Evolutionary conservation across 2,113 vertebrate genomes (phyloP).

Genomic region (Siphamia tubifer): DNA sequence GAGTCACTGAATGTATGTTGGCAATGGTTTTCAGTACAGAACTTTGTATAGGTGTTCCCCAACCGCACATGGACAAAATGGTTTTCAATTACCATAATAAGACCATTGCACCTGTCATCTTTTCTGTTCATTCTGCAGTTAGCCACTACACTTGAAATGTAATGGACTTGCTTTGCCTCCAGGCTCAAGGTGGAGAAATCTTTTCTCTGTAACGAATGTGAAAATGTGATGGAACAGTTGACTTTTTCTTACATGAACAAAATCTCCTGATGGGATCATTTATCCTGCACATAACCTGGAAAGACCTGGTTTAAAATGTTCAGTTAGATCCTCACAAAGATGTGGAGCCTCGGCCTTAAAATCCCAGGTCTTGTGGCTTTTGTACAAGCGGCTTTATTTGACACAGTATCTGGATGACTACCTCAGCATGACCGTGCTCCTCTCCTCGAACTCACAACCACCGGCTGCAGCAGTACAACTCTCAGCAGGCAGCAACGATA

Average conservation of each 20-base stretch:
- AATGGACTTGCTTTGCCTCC: neutral
- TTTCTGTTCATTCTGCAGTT: neutral
- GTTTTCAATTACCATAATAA: neutral
- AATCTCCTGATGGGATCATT: neutral
- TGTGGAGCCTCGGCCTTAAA: neutral
- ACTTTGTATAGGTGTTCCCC: neutral
- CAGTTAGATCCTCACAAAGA: neutral
- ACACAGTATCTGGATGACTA: neutral
- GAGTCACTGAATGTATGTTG: too few relatives aligned
- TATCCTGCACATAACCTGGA: neutral
- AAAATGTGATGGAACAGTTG: neutral
- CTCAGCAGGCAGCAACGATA: conserved; percentile 3
- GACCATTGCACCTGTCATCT: neutral
- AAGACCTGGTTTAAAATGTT: neutral
- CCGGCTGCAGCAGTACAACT: neutral
- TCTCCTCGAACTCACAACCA: conserved; percentile 56
- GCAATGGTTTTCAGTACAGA: too few relatives aligned
- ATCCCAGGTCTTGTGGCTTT: conserved; percentile 7
- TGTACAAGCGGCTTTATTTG: conserved; percentile 11
- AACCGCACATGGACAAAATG: neutral
- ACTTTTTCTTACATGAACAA: neutral
- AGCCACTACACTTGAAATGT: neutral
- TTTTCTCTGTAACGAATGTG: neutral
- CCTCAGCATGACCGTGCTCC: neutral
- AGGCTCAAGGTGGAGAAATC: neutral